Evolutionary conservation across 2,113 vertebrate genomes (phyloP).

Genomic region (Plecotus auritus): DNA sequence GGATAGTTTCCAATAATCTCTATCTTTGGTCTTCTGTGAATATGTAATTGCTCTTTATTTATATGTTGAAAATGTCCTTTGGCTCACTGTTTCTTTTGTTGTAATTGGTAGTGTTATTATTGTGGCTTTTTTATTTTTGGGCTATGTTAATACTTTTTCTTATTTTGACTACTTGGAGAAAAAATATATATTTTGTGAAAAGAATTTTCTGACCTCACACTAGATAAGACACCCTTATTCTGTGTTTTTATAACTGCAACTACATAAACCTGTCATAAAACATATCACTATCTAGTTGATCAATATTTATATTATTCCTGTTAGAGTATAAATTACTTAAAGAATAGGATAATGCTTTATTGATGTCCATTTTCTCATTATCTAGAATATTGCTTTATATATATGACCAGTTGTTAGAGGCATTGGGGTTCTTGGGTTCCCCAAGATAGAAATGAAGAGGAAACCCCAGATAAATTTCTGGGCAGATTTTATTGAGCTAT

Average conservation of each 20-base stretch:
- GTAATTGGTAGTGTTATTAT: not conserved
- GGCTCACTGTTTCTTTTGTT: not conserved
- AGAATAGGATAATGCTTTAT: not conserved
- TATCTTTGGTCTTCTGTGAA: not conserved
- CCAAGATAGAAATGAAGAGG: not conserved
- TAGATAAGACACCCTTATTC: not conserved
- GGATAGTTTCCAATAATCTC: not conserved
- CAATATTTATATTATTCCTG: constrained; percentile 8
- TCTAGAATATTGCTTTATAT: not conserved
- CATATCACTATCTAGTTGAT: not conserved
- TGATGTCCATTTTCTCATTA: not conserved
- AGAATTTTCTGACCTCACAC: not conserved
- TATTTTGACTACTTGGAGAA: not conserved
- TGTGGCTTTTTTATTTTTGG: not conserved
- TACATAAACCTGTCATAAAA: not conserved
- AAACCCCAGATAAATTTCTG: not conserved
- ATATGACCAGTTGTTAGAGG: not conserved
- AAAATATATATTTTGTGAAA: not conserved
- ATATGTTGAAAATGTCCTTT: not conserved
- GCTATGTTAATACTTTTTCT: not conserved
- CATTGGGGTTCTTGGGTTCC: not conserved
- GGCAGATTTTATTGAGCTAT: not conserved
- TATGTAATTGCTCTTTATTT: not conserved
- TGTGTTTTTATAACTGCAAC: not conserved
- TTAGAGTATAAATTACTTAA: not conserved